phyloP scores from a whole-genome alignment of 2,888 invertebrate genomes.

The Cerceris ruficornis region DNA sequence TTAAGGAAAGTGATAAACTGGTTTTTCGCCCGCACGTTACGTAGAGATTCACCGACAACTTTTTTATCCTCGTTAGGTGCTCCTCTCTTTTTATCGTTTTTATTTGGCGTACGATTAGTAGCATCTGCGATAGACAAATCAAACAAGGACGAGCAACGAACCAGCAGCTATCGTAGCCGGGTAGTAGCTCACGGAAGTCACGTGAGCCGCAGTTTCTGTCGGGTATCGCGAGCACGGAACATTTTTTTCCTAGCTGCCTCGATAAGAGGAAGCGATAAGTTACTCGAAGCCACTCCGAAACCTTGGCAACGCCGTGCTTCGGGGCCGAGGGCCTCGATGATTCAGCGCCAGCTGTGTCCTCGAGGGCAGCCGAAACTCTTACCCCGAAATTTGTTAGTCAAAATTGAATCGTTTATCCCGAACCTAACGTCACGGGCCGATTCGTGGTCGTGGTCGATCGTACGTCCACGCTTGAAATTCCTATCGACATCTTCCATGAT shows the following conservation, averaged over 20 bases:
- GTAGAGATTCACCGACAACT: too few species aligned
- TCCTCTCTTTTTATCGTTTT: too few species aligned
- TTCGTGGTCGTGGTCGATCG: constrained; percentile 1
- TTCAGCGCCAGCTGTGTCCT: constrained; percentile 74
- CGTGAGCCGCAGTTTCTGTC: constrained; percentile 39
- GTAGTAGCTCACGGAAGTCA: constrained; percentile 39
- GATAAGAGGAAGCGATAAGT: constrained; percentile 64
- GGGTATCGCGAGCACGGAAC: constrained; percentile 15
- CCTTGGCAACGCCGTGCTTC: constrained; percentile 60
- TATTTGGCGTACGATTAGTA: neutral
- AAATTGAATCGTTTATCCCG: constrained; percentile 48
- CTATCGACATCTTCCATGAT: neutral
- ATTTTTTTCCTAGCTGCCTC: constrained; percentile 34
- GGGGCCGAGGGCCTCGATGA: constrained; percentile 63
- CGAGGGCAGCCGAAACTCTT: constrained; percentile 39
- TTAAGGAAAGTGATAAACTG: too few species aligned
- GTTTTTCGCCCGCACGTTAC: too few species aligned
- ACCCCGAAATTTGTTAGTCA: constrained; percentile 68
- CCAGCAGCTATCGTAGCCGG: constrained; percentile 22
- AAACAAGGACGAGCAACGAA: constrained; percentile 6
- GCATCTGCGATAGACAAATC: constrained; percentile 16
- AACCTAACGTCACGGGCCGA: neutral
- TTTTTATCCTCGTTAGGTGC: too few species aligned
- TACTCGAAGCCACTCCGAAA: constrained; percentile 58
- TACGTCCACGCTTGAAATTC: neutral